Evolutionary conservation across 2,113 vertebrate genomes (phyloP).

Genomic region (Calypte anna): DNA sequence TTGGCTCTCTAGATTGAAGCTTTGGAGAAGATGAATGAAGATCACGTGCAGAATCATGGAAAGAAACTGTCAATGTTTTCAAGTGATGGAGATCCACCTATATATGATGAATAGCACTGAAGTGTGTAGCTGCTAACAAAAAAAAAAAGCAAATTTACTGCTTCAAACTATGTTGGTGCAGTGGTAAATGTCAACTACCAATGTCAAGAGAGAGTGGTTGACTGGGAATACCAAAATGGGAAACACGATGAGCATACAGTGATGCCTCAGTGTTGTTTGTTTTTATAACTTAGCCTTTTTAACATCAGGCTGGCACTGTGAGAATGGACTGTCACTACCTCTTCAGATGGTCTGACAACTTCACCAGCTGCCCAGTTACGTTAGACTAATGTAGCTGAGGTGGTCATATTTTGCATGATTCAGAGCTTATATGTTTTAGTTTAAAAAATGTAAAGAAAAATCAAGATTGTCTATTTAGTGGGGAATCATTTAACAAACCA

Average conservation of each 20-base stretch:
- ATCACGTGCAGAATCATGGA: conserved; percentile 88
- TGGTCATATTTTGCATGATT: conserved; percentile 48
- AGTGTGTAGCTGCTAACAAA: neutral
- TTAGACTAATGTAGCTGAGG: conserved; percentile 10
- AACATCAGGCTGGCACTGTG: conserved; percentile 58
- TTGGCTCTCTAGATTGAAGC: conserved; percentile 85
- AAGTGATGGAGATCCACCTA: conserved; percentile 79
- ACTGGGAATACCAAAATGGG: conserved; percentile 54
- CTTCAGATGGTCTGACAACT: conserved; percentile 45
- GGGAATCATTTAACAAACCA: neutral
- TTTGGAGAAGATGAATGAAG: conserved; percentile 94
- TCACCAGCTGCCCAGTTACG: conserved; percentile 47
- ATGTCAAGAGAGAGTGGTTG: conserved; percentile 18
- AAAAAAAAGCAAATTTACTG: neutral
- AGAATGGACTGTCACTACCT: conserved; percentile 70
- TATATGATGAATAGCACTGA: conserved; percentile 69
- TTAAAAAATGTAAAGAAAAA: neutral
- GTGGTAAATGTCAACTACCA: conserved; percentile 48
- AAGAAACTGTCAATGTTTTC: conserved; percentile 81
- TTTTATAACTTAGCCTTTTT: conserved; percentile 40
- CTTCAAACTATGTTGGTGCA: conserved; percentile 53
- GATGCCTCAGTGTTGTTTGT: conserved; percentile 56
- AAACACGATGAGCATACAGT: conserved; percentile 43
- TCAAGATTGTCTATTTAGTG: neutral
- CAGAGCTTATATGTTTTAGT: conserved; percentile 29